Conservation (phyloP, 2,888 invertebrate genomes). For the Lamellibrachia columna region DNA sequence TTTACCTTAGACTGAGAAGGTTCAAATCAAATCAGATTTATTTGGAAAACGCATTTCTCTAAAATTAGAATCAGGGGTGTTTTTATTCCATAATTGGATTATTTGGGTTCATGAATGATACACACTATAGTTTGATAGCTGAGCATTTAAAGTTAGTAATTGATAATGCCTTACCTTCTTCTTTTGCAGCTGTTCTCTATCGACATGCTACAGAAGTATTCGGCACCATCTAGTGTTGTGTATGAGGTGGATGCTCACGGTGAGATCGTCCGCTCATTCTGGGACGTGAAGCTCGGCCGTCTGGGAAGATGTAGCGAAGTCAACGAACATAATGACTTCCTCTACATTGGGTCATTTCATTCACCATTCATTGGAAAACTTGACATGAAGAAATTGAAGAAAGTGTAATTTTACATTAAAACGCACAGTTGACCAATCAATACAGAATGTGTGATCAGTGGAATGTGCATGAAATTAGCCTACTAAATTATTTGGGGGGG, state of each 20-base stretch:
- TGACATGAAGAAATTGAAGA: neutral
- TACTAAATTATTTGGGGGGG: neutral
- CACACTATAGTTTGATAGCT: no score
- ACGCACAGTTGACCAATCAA: neutral
- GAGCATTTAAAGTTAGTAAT: no score
- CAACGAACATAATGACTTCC: conserved; percentile 55
- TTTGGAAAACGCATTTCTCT: no score
- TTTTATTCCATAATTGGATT: no score
- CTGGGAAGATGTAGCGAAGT: conserved; percentile 57
- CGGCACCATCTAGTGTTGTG: neutral
- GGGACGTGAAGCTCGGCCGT: conserved; percentile 31
- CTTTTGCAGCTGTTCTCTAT: neutral
- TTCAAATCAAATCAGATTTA: no score
- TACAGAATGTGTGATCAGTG: neutral
- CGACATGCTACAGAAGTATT: neutral
- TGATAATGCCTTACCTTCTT: neutral
- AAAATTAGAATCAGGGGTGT: no score
- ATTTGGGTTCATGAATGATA: no score
- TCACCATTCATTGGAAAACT: conserved; percentile 46
- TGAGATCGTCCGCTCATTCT: conserved; percentile 36
- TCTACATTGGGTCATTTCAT: conserved; percentile 63
- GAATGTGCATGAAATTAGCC: neutral
- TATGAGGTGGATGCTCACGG: conserved; percentile 36
- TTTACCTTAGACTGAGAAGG: no score
- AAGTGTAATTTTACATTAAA: neutral